These are phyloP conservation scores for Proteles cristata DNA, from an alignment of 2,113 vertebrate species.

Conservation along the genomic window DNA sequence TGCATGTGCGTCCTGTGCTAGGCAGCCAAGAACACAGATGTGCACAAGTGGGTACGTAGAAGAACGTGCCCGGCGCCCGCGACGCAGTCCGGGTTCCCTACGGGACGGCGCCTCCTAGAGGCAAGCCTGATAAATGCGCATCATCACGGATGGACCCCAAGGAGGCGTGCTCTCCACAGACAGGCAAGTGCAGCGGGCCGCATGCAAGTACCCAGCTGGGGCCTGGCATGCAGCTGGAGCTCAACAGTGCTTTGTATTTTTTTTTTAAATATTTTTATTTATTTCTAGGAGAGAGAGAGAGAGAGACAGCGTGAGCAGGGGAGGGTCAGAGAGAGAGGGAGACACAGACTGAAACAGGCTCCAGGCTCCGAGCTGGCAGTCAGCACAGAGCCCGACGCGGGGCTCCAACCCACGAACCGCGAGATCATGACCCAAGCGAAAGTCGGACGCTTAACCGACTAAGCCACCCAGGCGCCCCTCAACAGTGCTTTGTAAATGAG, in stretches of 20 bases:
- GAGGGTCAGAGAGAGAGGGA: no score
- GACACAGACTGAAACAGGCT: no score
- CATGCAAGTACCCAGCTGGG: neutral
- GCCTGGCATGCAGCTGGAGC: neutral
- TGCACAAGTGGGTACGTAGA: rapidly evolving
- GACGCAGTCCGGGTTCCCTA: neutral
- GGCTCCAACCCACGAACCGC: no score
- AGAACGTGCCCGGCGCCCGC: rapidly evolving
- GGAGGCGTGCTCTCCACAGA: neutral
- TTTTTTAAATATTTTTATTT: no score
- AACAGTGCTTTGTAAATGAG: neutral
- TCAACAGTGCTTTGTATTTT: neutral
- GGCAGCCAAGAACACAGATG: neutral
- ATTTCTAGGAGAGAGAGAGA: no score
- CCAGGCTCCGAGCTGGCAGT: no score
- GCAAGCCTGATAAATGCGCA: neutral
- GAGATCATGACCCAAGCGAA: no score
- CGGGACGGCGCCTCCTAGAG: rapidly evolving
- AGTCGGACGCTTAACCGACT: no score
- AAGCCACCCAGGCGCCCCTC: no score
- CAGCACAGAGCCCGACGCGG: no score
- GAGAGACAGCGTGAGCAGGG: no score
- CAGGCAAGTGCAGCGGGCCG: rapidly evolving
- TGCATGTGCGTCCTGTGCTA: rapidly evolving
- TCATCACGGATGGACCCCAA: neutral